These are phyloP conservation scores for Eilema sororculum DNA, from an alignment of 2,888 invertebrate species.

Conservation along the genomic window DNA sequence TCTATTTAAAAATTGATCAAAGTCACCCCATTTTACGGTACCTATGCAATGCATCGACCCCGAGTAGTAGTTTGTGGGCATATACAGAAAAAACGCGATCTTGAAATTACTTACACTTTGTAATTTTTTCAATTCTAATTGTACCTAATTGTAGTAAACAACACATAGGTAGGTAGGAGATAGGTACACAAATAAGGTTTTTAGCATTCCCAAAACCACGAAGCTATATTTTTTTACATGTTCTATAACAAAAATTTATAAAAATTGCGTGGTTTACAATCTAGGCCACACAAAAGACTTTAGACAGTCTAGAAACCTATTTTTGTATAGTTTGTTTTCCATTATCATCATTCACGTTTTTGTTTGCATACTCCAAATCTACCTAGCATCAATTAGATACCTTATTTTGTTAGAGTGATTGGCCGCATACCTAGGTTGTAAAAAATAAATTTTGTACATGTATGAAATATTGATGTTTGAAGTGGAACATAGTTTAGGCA, in stretches of 20 bases:
- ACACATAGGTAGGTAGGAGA: too few species aligned
- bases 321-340: conserved; percentile 22
- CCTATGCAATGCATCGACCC: too few species aligned
- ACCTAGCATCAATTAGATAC: conserved; percentile 1
- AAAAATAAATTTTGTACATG: not conserved
- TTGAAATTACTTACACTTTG: too few species aligned
- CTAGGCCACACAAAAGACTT: not conserved
- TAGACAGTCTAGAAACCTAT: conserved; percentile 29
- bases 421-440: not conserved
- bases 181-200: too few species aligned
- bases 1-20: too few species aligned
- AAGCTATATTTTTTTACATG: not conserved
- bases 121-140: too few species aligned
- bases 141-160: too few species aligned
- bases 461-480: not conserved
- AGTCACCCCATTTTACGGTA: too few species aligned
- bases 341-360: conserved; percentile 27
- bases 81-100: not conserved
- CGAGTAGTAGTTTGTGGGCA: too few species aligned
- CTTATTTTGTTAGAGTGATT: not conserved
- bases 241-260: not conserved
- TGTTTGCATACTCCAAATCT: conserved; percentile 21
- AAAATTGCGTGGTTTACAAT: not conserved
- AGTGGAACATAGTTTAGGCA: too few species aligned
- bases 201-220: too few species aligned